Base-by-base conservation (phyloP, 2,113 vertebrate genomes). In the Lasiurus cinereus region DNA sequence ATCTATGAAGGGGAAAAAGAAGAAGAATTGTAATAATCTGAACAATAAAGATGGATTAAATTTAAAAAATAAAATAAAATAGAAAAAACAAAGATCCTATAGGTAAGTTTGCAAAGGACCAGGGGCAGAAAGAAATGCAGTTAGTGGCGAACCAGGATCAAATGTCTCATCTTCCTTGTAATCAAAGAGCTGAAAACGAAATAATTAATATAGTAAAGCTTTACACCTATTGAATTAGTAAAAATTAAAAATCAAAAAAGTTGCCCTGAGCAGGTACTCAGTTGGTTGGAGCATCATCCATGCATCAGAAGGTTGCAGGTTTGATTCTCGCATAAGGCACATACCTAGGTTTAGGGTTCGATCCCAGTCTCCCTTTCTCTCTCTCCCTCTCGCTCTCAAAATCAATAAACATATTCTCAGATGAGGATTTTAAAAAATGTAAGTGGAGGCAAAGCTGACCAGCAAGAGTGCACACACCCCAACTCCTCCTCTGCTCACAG, bases 401-500 rank as follows among this genome's bases (percentile, higher is more conserved):
- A 39, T 10, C 15, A n/a, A 67, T 16, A 31, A 67, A n/a, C 29
- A n/a, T 67, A 67, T 67, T 16, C 64, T n/a, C 31, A 67, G 14
- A 7, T 67, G 31, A 67, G n/a, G n/a, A 69, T 69, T 69, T 33
- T 19, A 10, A 69, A 39, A 67, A 43, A 72, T 12, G 19, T 8
- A 18, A 46, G 31, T 22, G 56, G 52, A 16, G 3, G 70, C 22
- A 29, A 24, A 12, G 27, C 66, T 64, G 64, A n/a, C 6, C 24
- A 0, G 29, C 48, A 16, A 43, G 10, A 16, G 22, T 31, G 27
- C 24, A 31, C 64, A 22, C 13, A 10, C n/a, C 18, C 50, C 31
- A 54, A 13, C 36, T 3, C 4, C 13, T 2, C 24, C 29, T 5
- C 0, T 0, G 52, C 67, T 22, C 48, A 13, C 8, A 5, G 74